Conservation (phyloP, 2,113 vertebrate species). For the Marmota flaviventris region DNA sequence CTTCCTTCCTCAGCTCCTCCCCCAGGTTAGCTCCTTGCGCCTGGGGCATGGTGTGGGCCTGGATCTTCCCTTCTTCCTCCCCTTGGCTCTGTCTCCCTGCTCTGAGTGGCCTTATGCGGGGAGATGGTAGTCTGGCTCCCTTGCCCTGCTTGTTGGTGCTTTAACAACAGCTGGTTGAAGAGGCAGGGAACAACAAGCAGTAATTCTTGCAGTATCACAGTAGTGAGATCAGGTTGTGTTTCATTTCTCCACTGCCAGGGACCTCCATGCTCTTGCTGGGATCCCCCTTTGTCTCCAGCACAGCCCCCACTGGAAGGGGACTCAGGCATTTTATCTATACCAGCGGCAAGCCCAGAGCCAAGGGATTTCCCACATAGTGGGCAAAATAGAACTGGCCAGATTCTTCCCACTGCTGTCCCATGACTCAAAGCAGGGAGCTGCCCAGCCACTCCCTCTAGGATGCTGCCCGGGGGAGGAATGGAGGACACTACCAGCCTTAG, state of each 20-base stretch:
- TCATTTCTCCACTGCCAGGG: slow-evolving; percentile 81
- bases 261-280: slow-evolving; percentile 54
- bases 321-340: slow-evolving; percentile 78
- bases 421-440: slow-evolving; percentile 60
- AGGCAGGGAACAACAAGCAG: slow-evolving; percentile 57
- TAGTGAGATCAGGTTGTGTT: not conserved
- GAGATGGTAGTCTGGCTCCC: slow-evolving; percentile 41
- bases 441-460: slow-evolving; percentile 37
- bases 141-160: slow-evolving; percentile 75
- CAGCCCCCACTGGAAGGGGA: slow-evolving; percentile 14
- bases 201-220: slow-evolving; percentile 37
- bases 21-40: slow-evolving; percentile 5
- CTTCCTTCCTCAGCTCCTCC: slow-evolving; percentile 56
- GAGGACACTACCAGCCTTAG: not conserved
- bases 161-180: slow-evolving; percentile 70
- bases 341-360: slow-evolving; percentile 64
- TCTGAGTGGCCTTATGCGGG: slow-evolving; percentile 69
- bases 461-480: not conserved
- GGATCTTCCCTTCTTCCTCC: not conserved
- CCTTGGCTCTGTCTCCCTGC: not conserved
- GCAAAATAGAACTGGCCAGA: slow-evolving; percentile 68
- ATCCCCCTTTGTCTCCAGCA: slow-evolving; percentile 70
- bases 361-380: slow-evolving; percentile 64
- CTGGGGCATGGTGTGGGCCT: not conserved
- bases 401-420: slow-evolving; percentile 55